Evolutionary conservation across 2,113 vertebrate genomes (phyloP).

Genomic region (Amazona guildingii): DNA sequence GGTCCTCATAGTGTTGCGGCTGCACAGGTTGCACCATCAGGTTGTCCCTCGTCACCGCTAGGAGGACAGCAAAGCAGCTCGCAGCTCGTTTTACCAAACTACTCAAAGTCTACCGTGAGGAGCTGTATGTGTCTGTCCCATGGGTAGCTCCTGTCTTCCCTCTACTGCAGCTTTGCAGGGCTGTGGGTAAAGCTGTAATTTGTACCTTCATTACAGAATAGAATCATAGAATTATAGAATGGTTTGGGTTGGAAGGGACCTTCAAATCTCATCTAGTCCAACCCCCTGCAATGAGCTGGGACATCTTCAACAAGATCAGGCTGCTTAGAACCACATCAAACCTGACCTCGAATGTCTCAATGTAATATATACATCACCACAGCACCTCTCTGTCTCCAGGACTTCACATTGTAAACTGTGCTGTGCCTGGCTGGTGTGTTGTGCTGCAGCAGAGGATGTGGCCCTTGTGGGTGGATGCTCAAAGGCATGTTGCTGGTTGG

Average conservation of each 20-base stretch:
- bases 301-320: background rate
- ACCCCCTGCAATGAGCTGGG: background rate
- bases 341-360: background rate
- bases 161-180: background rate
- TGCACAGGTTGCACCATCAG: fast-evolving
- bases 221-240: background rate
- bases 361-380: background rate
- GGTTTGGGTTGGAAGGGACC: background rate
- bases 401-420: background rate
- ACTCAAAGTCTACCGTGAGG: background rate
- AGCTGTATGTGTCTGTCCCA: background rate
- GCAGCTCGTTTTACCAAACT: background rate
- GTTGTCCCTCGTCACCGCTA: background rate
- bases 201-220: background rate
- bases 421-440: background rate
- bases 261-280: background rate
- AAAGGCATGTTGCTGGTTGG: background rate
- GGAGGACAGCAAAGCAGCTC: background rate
- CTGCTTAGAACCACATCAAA: background rate
- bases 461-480: background rate
- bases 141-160: fast-evolving
- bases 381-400: background rate
- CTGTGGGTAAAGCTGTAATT: background rate
- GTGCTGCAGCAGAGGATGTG: background rate
- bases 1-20: background rate